Percentiles rank a stretch among this genome's conserved stretches.
Conservation (phyloP, 2,797 vertebrate species). For the Silurus lanzhouensis region DNA sequence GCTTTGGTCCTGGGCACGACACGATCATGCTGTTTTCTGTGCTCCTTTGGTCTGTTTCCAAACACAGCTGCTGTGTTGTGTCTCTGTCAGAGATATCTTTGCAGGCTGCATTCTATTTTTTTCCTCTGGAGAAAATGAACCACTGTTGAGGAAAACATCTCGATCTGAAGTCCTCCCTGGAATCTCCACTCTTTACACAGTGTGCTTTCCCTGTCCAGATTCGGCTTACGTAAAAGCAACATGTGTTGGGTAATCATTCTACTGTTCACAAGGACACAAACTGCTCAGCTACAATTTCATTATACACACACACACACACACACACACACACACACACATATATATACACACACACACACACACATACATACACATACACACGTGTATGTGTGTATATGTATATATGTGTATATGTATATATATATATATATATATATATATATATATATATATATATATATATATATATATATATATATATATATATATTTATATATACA, state of each 20-base stretch:
- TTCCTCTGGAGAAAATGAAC: conserved; percentile 49
- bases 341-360: no score
- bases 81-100: conserved; percentile 39
- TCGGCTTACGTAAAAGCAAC: conserved; percentile 19
- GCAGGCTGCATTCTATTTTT: conserved; percentile 31
- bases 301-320: background rate
- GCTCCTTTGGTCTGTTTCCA: conserved; percentile 35
- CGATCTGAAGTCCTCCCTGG: conserved; percentile 42
- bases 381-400: no score
- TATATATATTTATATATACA: no score
- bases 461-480: no score
- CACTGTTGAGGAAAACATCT: conserved; percentile 37
- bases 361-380: no score
- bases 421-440: no score
- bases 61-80: conserved; percentile 35
- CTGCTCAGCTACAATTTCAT: conserved; percentile 29
- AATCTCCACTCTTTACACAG: conserved; percentile 52
- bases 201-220: conserved; percentile 11
- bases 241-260: conserved; percentile 43
- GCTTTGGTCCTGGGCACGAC: background rate
- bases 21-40: conserved; percentile 4
- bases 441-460: no score
- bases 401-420: no score
- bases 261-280: conserved; percentile 44
- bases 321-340: no score